Base-by-base conservation (phyloP, 1,140 invertebrate genomes). In the Pseudomyrmex concolor region DNA sequence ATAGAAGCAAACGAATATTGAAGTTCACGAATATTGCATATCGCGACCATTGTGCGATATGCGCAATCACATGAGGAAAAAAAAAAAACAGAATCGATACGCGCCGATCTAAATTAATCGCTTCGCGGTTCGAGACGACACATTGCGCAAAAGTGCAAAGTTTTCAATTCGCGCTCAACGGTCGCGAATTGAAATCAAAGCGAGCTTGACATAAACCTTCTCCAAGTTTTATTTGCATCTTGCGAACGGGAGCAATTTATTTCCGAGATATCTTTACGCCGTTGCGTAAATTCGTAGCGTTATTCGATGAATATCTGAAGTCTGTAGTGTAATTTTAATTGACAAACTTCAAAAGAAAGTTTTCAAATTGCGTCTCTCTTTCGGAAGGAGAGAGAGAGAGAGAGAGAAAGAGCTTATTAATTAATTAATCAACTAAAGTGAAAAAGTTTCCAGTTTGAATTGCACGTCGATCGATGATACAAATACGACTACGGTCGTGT, bases 1-100 rank as follows among this genome's bases (percentile, higher is more conserved):
- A 34, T n/a, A 15, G 12, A 0, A 13, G 17, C 3, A 59, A 71
- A 80, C 48, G 15, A n/a, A n/a, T n/a, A n/a, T 13, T 63, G 51
- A 81, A 72, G 68, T 73, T 73, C 25, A 74, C 55, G 48, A 13
- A 81, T 73, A 68, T 19, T 17, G 17, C 57, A 57, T 78, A 45
- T 34, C 51, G 15, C 10, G 51, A 70, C 34, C 34, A 7, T 34
- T 34, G 51, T 70, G 17, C 51, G 15, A 64, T 64, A 66, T 17
- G 15, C 43, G 43, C 54, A 34, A 80, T 80, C 76, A 25, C 5
- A 34, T 7, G n/a, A 17, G 54, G n/a, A n/a, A 71, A 34, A 70
- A 48, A 71, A 59, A 80, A 48, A 57, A 45, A 55, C 22, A 9
- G n/a, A 59, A 73, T 10, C 22, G 19, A 80, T 71, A 15, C 57